Base-by-base conservation (phyloP, 2,888 invertebrate species). In the Tenthredo livida region DNA sequence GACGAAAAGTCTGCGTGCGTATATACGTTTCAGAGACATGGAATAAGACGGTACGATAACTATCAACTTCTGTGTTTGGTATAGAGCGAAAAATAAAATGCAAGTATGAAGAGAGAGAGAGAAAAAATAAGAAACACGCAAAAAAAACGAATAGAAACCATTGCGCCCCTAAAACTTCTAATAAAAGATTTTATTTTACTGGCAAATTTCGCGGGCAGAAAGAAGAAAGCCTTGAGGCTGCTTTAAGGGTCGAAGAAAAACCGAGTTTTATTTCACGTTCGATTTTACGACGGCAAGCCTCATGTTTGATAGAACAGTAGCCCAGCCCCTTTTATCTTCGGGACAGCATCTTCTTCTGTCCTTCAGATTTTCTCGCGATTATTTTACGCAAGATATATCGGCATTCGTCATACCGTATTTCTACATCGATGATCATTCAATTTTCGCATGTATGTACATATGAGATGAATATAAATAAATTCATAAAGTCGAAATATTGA, bases 231-330 rank as follows among this genome's bases (percentile, higher is more conserved):
- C 73, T 43, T 12, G 3, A 6, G 61, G 33, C 67, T 12, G 67
- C 5, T 67, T 67, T 67, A 67, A 67, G 77, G 33, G 50, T 50
- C 54, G 4, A n/a, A 54, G 77, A 54, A 54, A 54, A 54, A 54
- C 21, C 73, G 73, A 50, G 77, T 37, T 77, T 77, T 77, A 77
- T 50, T 77, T 77, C 77, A 50, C 50, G 33, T 50, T 54, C 54
- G 29, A 54, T 77, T 77, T 77, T 77, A 77, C 33, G 77, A 77
- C 33, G 29, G 77, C 54, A 21, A 15, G 33, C 54, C 77, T 50
- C 77, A 29, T 77, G 15, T 77, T 77, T 54, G 77, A 77, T 77
- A 54, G 50, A 77, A 54, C 50, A 25, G 47, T 77, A 54, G n/a
- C 47, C 47, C 29, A 47, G 54, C 17, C 54, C 9, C 54, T 54